Evolutionary conservation across 2,113 vertebrate genomes (phyloP), one percentile per base, ranked within the genome.

Genomic region (Notarius lentiginosus): DNA sequence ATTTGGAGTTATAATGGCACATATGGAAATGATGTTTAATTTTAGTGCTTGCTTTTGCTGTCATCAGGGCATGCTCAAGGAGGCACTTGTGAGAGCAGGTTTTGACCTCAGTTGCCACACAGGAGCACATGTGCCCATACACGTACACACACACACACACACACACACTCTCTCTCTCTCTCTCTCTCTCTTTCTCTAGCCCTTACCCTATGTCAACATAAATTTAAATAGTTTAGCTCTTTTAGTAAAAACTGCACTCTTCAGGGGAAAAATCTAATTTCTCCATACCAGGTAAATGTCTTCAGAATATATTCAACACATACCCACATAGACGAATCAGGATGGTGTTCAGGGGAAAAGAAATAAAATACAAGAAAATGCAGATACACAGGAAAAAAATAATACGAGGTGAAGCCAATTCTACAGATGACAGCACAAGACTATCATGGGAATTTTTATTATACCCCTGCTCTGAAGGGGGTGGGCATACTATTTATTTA

Each of bases 11-110:
- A 77, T 61, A 81, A 81, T 73, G 75, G 60, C n/a, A 82, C 51
- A 73, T 84, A 75, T n/a, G 83, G 53, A 72, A 60, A 56, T 47
- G 68, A 56, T 47, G 68, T 58, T 84, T 84, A 73, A 73, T 60
- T 84, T 73, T 72, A 58, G 30, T 70, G 3, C 49, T 58, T 84
- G 65, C 41, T 73, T 41, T 47, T 84, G 68, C 34, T 84, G 68
- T 24, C 83, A 84, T 84, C 68, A 60, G 83, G 20, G 83, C 72
- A 75, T 58, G 55, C 41, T 84, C 83, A 73, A 75, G 34, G 55
- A n/a, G 83, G 75, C 56, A 60, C 30, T 75, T 55, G 27, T 73
- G 68, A 34, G 68, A 75, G 30, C 4, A 73, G 68, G 53, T 73
- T 41, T 60, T 84, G 83, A 84, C 83, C 83, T 73, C 55, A 84